Conservation (phyloP, 2,888 invertebrate genomes). For the Ectemnius lituratus region DNA sequence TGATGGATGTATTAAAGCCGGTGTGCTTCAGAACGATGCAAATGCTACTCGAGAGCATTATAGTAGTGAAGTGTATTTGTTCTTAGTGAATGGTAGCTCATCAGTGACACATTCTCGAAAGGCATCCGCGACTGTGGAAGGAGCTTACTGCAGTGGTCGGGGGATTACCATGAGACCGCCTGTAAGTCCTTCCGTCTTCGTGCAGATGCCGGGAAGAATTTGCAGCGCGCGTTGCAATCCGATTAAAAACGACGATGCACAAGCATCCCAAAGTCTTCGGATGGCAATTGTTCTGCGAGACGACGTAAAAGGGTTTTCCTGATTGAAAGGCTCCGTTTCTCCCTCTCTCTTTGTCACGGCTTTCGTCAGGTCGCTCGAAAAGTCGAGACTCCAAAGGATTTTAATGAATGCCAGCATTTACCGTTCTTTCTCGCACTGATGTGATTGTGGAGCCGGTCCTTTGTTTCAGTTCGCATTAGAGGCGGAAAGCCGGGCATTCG, state of each 20-base stretch:
- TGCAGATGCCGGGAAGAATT: constrained; percentile 30
- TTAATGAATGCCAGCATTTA: constrained; percentile 62
- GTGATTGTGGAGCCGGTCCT: constrained; percentile 61
- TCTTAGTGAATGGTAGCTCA: no score
- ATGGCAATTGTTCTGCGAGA: constrained; percentile 47
- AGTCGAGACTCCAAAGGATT: constrained; percentile 57
- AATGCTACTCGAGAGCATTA: no score
- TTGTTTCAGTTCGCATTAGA: constrained; percentile 55
- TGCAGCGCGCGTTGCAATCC: constrained; percentile 41
- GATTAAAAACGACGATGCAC: constrained; percentile 49
- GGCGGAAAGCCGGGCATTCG: constrained; percentile 45
- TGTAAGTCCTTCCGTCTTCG: constrained; percentile 31
- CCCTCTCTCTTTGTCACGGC: constrained; percentile 23
- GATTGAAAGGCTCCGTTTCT: constrained; percentile 56
- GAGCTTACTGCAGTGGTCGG: constrained; percentile 16
- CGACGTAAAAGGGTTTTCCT: constrained; percentile 59
- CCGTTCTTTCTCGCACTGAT: constrained; percentile 57
- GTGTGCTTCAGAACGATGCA: no score
- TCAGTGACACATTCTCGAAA: no score
- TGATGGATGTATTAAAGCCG: no score
- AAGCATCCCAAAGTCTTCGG: constrained; percentile 43
- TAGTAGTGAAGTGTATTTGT: no score
- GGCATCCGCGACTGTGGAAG: not conserved
- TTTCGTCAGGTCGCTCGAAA: constrained; percentile 50
- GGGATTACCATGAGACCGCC: constrained; percentile 21